These are phyloP conservation scores for Leptopilina clavipes DNA, from an alignment of 1,140 invertebrate species.

Conservation along the genomic window DNA sequence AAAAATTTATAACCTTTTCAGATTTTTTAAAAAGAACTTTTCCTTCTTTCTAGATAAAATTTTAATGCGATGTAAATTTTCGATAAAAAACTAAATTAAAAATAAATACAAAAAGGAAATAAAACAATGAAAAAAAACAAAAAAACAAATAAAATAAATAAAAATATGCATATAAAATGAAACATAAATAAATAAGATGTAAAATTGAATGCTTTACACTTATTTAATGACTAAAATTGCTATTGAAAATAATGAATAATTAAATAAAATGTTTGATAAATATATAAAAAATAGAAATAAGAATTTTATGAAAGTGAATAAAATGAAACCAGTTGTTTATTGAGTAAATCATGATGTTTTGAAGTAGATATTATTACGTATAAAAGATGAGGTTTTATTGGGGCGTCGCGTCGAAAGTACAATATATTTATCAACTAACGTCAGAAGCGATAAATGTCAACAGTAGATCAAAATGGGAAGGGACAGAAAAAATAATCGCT, in stretches of 20 bases:
- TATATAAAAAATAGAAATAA: neutral
- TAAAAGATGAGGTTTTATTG: neutral
- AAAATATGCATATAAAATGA: neutral
- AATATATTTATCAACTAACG: neutral
- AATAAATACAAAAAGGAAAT: too few relatives aligned
- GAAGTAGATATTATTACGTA: neutral
- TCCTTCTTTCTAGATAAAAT: too few relatives aligned
- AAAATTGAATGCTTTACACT: too few relatives aligned
- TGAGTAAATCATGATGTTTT: neutral
- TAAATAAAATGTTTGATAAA: too few relatives aligned
- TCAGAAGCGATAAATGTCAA: neutral
- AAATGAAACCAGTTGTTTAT: neutral
- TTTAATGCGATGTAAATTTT: too few relatives aligned
- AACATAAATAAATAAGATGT: too few relatives aligned
- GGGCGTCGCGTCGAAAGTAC: neutral
- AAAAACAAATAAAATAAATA: neutral
- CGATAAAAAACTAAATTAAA: too few relatives aligned
- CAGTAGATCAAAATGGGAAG: neutral
- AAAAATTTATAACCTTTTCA: too few relatives aligned
- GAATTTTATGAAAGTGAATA: too few relatives aligned
- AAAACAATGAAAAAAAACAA: neutral
- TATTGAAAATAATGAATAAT: too few relatives aligned
- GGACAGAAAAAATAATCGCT: neutral
- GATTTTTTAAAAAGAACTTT: too few relatives aligned
- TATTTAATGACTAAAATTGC: too few relatives aligned